These are phyloP conservation scores for Sitophilus oryzae DNA, from an alignment of 1,140 invertebrate species.

Conservation along the genomic window DNA sequence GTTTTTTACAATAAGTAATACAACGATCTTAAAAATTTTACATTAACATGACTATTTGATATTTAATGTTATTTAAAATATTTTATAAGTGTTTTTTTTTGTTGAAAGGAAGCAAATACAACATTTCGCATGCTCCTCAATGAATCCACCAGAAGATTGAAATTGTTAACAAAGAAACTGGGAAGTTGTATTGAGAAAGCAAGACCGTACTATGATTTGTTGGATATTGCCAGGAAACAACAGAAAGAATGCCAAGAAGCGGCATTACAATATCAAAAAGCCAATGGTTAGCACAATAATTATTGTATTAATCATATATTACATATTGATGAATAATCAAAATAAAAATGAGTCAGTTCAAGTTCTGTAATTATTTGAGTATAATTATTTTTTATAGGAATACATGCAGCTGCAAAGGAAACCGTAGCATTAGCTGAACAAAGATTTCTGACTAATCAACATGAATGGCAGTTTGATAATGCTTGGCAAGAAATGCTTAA, in stretches of 20 bases:
- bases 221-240: conserved; percentile 60
- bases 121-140: conserved; percentile 77
- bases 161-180: conserved; percentile 75
- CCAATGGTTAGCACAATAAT: conserved; percentile 62
- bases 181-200: conserved; percentile 84
- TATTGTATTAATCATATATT: no score
- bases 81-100: no score
- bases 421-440: conserved; percentile 88
- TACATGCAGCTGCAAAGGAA: conserved; percentile 92
- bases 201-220: conserved; percentile 83
- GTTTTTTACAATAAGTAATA: conserved; percentile 1
- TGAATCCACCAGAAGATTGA: conserved; percentile 78
- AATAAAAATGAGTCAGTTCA: no score
- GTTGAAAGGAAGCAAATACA: conserved; percentile 81
- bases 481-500: conserved; percentile 99
- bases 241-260: conserved; percentile 82
- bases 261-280: conserved; percentile 85
- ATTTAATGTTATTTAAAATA: no score
- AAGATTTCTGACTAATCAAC: conserved; percentile 72
- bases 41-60: no score
- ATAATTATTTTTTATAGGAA: conserved; percentile 55
- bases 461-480: conserved; percentile 81
- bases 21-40: neutral
- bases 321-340: no score
- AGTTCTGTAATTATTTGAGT: no score